Evolutionary conservation across 1,140 invertebrate species (phyloP), one percentile per base, ranked within the genome.

Genomic region (Asobara japonica): DNA sequence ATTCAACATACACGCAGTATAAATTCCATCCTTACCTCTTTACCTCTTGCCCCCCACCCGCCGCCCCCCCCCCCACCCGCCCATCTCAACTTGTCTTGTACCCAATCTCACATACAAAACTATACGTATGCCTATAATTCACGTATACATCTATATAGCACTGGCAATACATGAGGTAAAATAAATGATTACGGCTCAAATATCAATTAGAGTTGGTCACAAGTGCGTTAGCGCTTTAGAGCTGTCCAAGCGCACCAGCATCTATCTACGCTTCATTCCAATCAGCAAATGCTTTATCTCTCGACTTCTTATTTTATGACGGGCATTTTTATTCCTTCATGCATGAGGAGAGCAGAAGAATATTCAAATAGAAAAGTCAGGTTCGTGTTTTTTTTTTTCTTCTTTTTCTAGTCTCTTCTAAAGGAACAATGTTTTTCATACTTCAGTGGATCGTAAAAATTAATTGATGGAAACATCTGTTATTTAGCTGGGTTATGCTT

Each of bases 1-100:
- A 81, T 80, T 78, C 70, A 75, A 76, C 67, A 36, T 75, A 56
- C 72, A 69, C 64, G 56, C 22, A 71, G 74, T 72, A 75, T 76
- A 78, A 75, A 78, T 79, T 78, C 51, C 30, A 30, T 66, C 16
- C 36, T 45, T 70, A 18, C 68, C 56, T 36, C 31, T 60, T 62
- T 64, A 11, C 61, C 33, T 33, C 31, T 45, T n/a, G n/a, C 22
- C 51, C 2, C 3, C 20, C 18, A 27, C 6, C 5, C 11, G 5
- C 11, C 31, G 5, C 5, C 5, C 31, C 11, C 31, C 5, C 11
- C 31, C 11, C 5, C 31, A 36, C 5, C 5, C 5, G 31, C 5
- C 31, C 31, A 36, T 36, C 31, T 36, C 51, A 56, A 56, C 22
- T 56, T 56, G 22, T 56, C 51, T 56, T 56, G 51, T 56, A 45